These are phyloP conservation scores for Neoaliturus tenellus DNA, from an alignment of 2,888 invertebrate species.

Conservation along the genomic window DNA sequence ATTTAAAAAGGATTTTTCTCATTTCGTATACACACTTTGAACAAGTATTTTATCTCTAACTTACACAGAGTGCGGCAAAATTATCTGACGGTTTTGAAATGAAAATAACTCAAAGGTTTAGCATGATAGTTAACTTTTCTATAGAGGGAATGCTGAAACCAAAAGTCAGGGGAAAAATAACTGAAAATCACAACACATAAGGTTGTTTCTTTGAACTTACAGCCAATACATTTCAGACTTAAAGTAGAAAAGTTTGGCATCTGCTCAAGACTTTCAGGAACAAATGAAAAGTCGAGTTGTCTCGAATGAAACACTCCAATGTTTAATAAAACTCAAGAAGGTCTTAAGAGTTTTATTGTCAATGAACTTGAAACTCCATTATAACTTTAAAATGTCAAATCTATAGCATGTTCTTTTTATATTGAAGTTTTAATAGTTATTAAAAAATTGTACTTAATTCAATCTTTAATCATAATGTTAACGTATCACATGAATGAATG, in stretches of 20 bases:
- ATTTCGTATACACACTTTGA: too few species aligned
- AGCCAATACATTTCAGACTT: not conserved
- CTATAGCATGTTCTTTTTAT: not conserved
- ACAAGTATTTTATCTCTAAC: too few species aligned
- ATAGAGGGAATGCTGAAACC: too few species aligned
- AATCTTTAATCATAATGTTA: not conserved
- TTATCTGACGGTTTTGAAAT: too few species aligned
- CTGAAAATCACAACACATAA: not conserved
- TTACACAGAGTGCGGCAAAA: too few species aligned
- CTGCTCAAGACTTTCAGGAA: conserved; percentile 1
- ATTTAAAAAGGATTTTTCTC: too few species aligned
- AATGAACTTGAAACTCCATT: not conserved
- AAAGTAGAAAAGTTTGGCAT: not conserved
- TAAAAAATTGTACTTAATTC: not conserved
- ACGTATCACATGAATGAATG: too few species aligned
- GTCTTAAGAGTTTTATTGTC: not conserved
- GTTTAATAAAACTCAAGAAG: conserved; percentile 22
- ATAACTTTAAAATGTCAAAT: not conserved
- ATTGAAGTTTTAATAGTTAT: not conserved
- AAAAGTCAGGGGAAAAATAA: not conserved
- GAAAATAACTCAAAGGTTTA: too few species aligned
- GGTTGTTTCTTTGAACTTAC: not conserved
- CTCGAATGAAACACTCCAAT: conserved; percentile 1
- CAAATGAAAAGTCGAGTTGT: conserved; percentile 16
- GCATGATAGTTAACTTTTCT: too few species aligned